These are phyloP conservation scores for Myotis yumanensis DNA, from an alignment of 2,113 vertebrate genomes.

Conservation along the genomic window DNA sequence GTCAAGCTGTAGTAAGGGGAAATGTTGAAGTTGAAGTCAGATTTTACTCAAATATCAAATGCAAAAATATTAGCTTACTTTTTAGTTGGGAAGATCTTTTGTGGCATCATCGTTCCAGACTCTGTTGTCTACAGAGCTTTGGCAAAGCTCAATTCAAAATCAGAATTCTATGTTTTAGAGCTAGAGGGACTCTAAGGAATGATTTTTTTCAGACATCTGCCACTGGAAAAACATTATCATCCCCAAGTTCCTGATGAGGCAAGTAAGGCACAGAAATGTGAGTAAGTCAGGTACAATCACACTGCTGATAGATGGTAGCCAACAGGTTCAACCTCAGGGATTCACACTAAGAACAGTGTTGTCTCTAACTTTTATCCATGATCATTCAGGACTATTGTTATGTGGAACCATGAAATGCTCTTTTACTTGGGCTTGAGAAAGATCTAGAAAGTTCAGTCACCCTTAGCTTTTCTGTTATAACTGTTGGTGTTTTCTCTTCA, in stretches of 20 bases:
- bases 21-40: slow-evolving; percentile 38
- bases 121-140: not conserved
- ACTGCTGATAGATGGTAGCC: not conserved
- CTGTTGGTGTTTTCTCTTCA: not conserved
- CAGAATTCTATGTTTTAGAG: not conserved
- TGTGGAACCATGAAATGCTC: not conserved
- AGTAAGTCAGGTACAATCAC: not conserved
- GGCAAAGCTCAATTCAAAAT: not conserved
- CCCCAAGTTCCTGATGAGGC: not conserved
- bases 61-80: not conserved
- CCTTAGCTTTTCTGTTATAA: not conserved
- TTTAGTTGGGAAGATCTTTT: not conserved
- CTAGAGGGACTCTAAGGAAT: not conserved
- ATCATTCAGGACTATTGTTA: not conserved
- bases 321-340: not conserved
- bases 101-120: not conserved
- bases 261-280: not conserved
- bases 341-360: not conserved
- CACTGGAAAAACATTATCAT: not conserved
- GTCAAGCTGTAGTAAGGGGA: slow-evolving; percentile 54
- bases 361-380: not conserved
- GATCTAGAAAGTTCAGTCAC: not conserved
- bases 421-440: not conserved
- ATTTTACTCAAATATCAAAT: slow-evolving; percentile 50
- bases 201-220: not conserved